Conservation (phyloP, 2,797 vertebrate species). For the Labeo calbasu region DNA sequence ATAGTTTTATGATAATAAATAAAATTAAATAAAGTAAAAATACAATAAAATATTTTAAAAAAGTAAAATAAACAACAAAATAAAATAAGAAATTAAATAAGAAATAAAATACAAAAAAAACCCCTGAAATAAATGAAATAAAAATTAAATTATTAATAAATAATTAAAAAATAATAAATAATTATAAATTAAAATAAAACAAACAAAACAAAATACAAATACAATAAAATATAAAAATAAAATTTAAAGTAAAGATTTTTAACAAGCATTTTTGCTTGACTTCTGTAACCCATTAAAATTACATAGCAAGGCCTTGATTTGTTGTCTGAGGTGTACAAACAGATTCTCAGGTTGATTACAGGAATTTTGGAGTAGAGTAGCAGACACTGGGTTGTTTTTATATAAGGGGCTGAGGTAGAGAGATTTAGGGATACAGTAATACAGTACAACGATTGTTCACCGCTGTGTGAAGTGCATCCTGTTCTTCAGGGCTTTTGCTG, state of each 20-base stretch:
- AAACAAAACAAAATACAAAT: not conserved
- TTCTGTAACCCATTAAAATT: not conserved
- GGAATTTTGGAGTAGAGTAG: slow-evolving; percentile 4
- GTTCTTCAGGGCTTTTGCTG: not conserved
- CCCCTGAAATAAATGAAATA: too few species aligned
- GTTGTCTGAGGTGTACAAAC: slow-evolving; percentile 13
- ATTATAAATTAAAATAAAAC: too few species aligned
- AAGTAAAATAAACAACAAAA: not conserved
- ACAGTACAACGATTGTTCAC: slow-evolving; percentile 43
- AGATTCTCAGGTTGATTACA: slow-evolving; percentile 2
- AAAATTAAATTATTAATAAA: too few species aligned
- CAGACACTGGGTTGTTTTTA: slow-evolving; percentile 17
- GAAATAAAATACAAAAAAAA: too few species aligned
- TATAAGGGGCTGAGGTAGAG: slow-evolving; percentile 1
- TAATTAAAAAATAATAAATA: too few species aligned
- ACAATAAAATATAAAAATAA: not conserved
- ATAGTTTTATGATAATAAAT: not conserved
- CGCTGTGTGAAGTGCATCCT: slow-evolving; percentile 20
- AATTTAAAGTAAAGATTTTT: not conserved
- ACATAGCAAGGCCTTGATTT: not conserved
- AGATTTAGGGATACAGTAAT: slow-evolving; percentile 12
- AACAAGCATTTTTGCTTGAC: not conserved
- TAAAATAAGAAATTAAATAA: not conserved
- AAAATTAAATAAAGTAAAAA: not conserved
- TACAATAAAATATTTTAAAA: too few species aligned